Evolutionary conservation across 2,113 vertebrate species (phyloP).

Genomic region (Natator depressus): DNA sequence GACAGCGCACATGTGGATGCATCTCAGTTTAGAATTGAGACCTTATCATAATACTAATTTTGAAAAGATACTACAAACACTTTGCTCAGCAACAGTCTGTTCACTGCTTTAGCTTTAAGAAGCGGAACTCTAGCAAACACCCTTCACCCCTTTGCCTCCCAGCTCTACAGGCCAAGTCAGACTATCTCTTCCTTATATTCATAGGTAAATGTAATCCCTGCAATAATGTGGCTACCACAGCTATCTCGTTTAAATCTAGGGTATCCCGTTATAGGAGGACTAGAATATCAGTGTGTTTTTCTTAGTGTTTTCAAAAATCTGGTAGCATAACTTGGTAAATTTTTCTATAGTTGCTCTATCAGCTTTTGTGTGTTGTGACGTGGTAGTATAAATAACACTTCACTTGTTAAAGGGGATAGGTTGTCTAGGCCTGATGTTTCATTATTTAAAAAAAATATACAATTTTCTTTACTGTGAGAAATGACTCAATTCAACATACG

Average conservation of each 20-base stretch:
- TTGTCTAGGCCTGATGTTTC: neutral
- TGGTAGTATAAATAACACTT: neutral
- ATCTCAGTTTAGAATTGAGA: slow-evolving; percentile 27
- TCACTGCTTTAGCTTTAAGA: slow-evolving; percentile 42
- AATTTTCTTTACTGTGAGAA: neutral
- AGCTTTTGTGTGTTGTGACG: neutral
- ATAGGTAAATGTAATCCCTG: slow-evolving; percentile 17
- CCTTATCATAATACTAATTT: slow-evolving; percentile 59
- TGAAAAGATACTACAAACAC: slow-evolving; percentile 55
- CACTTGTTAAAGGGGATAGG: neutral
- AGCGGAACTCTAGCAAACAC: slow-evolving; percentile 44
- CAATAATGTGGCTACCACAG: slow-evolving; percentile 46
- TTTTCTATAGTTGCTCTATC: neutral
- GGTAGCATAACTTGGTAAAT: neutral
- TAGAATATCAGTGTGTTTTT: slow-evolving; percentile 46
- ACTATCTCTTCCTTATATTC: slow-evolving; percentile 13
- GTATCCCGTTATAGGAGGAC: slow-evolving; percentile 32
- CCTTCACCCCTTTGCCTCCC: slow-evolving; percentile 32
- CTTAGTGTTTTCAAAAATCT: slow-evolving; percentile 4
- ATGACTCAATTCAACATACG: neutral
- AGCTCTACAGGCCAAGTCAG: slow-evolving; percentile 40
- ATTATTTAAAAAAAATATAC: neutral
- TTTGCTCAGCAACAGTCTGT: slow-evolving; percentile 52
- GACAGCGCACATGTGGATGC: slow-evolving; percentile 46
- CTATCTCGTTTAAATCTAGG: neutral